Conservation (phyloP, 2,888 invertebrate genomes). For the Hydropsyche betteni region DNA sequence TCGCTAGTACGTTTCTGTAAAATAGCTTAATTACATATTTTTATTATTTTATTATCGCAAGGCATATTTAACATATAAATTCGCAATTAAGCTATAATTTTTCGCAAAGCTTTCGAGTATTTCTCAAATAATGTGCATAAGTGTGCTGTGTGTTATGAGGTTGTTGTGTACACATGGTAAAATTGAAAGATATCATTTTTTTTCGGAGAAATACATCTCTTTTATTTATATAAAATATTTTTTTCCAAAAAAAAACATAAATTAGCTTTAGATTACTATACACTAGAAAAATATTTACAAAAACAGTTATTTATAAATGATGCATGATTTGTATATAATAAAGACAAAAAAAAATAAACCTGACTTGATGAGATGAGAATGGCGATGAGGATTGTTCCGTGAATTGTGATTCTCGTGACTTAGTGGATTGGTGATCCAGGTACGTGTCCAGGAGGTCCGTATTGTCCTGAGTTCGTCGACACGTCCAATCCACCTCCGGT, state of each 20-base stretch:
- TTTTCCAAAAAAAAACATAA: conserved; percentile 24
- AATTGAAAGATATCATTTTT: conserved; percentile 9
- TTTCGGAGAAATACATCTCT: conserved; percentile 17
- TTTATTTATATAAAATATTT: conserved; percentile 19
- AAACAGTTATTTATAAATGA: conserved; percentile 8
- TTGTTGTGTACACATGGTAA: conserved; percentile 8
- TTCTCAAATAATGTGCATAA: conserved; percentile 7
- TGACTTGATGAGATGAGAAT: conserved; percentile 25
- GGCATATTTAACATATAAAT: background rate
- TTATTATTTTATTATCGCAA: background rate
- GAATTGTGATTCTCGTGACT: conserved; percentile 29
- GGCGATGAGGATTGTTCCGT: conserved; percentile 7
- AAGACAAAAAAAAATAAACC: conserved; percentile 19
- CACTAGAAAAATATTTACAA: conserved; percentile 31
- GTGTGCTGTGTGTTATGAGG: background rate
- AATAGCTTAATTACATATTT: too few relatives aligned
- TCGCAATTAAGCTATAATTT: too few relatives aligned
- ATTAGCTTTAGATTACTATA: conserved; percentile 35
- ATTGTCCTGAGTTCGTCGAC: conserved; percentile 58
- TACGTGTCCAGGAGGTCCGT: conserved; percentile 65
- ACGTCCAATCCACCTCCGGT: conserved; percentile 48
- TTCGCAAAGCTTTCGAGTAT: conserved; percentile 13
- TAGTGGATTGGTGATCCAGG: conserved; percentile 63
- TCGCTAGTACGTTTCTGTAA: too few relatives aligned
- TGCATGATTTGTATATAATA: conserved; percentile 5